phyloP scores from a whole-genome alignment of 2,888 invertebrate species.

The Chromoteleia sp. region DNA sequence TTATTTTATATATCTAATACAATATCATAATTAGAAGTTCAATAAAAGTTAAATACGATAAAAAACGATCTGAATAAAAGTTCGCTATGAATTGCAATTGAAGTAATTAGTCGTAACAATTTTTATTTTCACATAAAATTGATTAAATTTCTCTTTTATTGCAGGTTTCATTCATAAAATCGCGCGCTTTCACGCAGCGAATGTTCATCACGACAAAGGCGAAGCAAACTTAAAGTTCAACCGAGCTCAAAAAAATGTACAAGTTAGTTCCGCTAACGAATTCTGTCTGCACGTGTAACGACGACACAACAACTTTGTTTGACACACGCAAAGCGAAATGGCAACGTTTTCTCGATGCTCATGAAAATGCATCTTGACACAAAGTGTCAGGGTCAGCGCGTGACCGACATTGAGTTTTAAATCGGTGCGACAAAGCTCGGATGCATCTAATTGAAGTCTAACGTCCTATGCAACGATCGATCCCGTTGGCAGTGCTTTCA shows the following conservation, averaged over 20 bases:
- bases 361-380: constrained; percentile 49
- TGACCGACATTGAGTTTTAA: constrained; percentile 71
- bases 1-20: too few relatives aligned
- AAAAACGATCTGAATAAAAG: too few relatives aligned
- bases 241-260: background rate
- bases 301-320: too few relatives aligned
- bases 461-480: constrained; percentile 75
- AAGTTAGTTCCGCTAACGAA: background rate
- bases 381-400: constrained; percentile 73
- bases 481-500: constrained; percentile 49
- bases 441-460: constrained; percentile 36
- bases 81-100: too few relatives aligned
- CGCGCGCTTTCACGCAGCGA: background rate
- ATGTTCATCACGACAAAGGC: background rate
- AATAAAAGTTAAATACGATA: too few relatives aligned
- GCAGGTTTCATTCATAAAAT: background rate
- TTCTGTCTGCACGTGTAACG: background rate
- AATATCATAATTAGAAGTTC: too few relatives aligned
- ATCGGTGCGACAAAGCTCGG: constrained; percentile 46
- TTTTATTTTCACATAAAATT: background rate
- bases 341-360: constrained; percentile 30
- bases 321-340: background rate
- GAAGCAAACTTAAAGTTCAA: background rate
- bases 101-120: too few relatives aligned
- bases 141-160: background rate